Evolutionary conservation across 2,888 invertebrate species (phyloP).

Genomic region (Nomada fabriciana): DNA sequence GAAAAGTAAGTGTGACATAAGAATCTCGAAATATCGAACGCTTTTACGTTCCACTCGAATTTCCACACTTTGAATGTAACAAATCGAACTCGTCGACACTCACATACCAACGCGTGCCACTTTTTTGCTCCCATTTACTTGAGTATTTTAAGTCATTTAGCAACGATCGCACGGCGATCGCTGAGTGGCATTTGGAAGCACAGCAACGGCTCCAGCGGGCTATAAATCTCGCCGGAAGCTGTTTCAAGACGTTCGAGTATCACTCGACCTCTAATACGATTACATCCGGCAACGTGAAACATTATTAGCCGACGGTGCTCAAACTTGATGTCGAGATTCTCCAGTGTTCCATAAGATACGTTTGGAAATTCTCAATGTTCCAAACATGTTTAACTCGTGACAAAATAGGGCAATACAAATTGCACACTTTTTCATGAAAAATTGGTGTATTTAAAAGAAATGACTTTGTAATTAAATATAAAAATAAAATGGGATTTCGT

Average conservation of each 20-base stretch:
- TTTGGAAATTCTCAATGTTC: neutral
- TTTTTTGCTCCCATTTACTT: neutral
- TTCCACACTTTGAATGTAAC: no score
- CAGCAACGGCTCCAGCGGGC: neutral
- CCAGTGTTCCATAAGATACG: neutral
- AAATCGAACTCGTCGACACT: no score
- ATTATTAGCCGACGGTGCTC: constrained; percentile 21
- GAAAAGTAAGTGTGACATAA: no score
- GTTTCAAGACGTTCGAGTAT: constrained; percentile 8
- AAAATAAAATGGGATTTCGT: no score
- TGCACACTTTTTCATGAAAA: no score
- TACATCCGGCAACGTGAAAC: constrained; percentile 10
- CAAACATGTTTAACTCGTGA: no score
- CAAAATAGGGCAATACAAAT: no score
- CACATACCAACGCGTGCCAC: neutral
- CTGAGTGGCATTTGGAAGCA: constrained; percentile 7
- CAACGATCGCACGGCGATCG: neutral
- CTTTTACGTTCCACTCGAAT: no score
- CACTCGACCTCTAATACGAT: constrained; percentile 21
- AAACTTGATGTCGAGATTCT: neutral
- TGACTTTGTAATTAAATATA: no score
- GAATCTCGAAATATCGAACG: no score
- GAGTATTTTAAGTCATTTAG: neutral
- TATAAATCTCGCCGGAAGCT: constrained; percentile 11
- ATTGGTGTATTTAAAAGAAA: no score